phyloP scores from a whole-genome alignment of 2,888 invertebrate species.

The Tinea trinotella region DNA sequence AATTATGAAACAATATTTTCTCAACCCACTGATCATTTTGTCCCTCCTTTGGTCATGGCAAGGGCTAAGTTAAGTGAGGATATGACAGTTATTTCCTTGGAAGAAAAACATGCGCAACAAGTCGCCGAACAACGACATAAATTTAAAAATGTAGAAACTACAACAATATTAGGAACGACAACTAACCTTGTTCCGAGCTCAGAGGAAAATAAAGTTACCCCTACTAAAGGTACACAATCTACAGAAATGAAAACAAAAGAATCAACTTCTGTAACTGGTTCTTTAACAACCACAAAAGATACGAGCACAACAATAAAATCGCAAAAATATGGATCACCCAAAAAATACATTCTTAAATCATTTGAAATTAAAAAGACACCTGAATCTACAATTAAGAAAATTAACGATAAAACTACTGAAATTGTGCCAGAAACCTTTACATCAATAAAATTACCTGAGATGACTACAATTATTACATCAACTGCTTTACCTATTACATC shows the following conservation, averaged over 20 bases:
- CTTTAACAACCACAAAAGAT: constrained; percentile 23
- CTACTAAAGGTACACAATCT: constrained; percentile 27
- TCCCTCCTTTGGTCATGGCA: constrained; percentile 67
- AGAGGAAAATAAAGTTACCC: constrained; percentile 20
- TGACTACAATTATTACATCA: background rate
- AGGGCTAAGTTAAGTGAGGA: constrained; percentile 64
- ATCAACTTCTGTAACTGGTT: constrained; percentile 23
- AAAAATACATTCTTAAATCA: constrained; percentile 50
- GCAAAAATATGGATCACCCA: constrained; percentile 39
- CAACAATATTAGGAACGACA: constrained; percentile 3
- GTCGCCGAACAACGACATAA: constrained; percentile 38
- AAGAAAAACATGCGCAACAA: constrained; percentile 64
- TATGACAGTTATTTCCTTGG: constrained; percentile 61
- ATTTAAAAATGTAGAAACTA: constrained; percentile 4
- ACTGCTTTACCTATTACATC: no score
- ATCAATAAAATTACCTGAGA: background rate
- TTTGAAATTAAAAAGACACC: constrained; percentile 36
- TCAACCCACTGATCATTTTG: constrained; percentile 64
- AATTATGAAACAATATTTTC: constrained; percentile 62
- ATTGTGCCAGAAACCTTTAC: constrained; percentile 25
- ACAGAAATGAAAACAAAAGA: constrained; percentile 24
- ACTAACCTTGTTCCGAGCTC: background rate
- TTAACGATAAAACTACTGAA: constrained; percentile 28
- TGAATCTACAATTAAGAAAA: constrained; percentile 28
- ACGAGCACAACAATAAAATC: constrained; percentile 24